phyloP scores from a whole-genome alignment of 2,888 invertebrate genomes.

The Acanthococcus lagerstroemiae region DNA sequence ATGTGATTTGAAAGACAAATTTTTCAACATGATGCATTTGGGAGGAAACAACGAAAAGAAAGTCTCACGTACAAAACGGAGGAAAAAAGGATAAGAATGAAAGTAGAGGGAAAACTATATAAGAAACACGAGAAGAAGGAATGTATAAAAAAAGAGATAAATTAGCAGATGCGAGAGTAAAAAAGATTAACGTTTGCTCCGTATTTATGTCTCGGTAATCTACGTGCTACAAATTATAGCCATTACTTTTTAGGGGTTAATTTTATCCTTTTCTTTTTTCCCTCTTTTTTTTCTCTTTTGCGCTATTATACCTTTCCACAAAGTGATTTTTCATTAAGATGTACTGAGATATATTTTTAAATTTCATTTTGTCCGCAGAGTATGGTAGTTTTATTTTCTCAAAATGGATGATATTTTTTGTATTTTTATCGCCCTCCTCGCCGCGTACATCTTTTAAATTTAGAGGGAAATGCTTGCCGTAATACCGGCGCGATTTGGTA shows the following conservation, averaged over 20 bases:
- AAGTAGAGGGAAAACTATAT: too few species aligned
- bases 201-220: conserved; percentile 22
- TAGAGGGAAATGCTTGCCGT: too few species aligned
- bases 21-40: too few species aligned
- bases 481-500: too few species aligned
- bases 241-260: conserved; percentile 30
- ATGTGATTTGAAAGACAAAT: too few species aligned
- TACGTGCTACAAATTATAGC: conserved; percentile 30
- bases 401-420: too few species aligned
- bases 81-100: too few species aligned
- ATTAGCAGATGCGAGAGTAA: conserved; percentile 25
- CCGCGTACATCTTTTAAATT: too few species aligned
- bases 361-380: conserved; percentile 26
- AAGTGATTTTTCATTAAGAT: conserved; percentile 30
- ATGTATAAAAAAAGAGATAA: conserved; percentile 13
- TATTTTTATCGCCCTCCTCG: too few species aligned
- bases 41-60: too few species aligned
- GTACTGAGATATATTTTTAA: conserved; percentile 24
- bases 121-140: neutral
- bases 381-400: neutral
- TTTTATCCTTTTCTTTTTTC: conserved; percentile 15
- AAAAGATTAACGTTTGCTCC: conserved; percentile 28
- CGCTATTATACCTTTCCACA: conserved; percentile 27
- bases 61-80: too few species aligned
- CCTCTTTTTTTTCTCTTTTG: neutral